Percentiles rank a stretch among this genome's conserved stretches.
Conservation (phyloP, 2,888 invertebrate genomes). For the Marronus borbonicus region DNA sequence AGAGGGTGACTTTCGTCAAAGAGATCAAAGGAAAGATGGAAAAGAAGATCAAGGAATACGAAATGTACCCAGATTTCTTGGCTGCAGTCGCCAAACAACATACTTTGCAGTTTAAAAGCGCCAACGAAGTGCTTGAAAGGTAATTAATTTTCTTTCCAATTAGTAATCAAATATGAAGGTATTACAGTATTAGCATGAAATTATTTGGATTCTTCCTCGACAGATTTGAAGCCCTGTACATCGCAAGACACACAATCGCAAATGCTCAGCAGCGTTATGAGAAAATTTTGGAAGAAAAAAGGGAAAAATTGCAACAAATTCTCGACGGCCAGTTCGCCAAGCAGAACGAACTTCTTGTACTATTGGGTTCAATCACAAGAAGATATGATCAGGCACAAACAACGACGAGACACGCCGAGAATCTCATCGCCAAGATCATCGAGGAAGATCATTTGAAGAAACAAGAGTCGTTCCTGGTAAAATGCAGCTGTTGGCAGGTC, state of each 20-base stretch:
- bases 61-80: constrained; percentile 34
- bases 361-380: neutral
- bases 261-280: neutral
- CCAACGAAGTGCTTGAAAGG: constrained; percentile 11
- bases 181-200: too few relatives aligned
- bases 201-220: neutral
- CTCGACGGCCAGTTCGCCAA: neutral
- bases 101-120: constrained; percentile 33
- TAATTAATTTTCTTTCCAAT: constrained; percentile 9
- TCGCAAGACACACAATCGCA: neutral
- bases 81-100: neutral
- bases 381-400: neutral
- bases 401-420: neutral
- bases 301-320: neutral
- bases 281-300: neutral
- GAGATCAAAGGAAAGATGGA: constrained; percentile 35
- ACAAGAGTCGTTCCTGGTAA: constrained; percentile 3
- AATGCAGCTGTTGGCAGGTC: neutral
- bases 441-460: neutral
- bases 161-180: too few relatives aligned
- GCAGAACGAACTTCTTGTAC: neutral
- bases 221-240: constrained; percentile 15
- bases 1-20: neutral
- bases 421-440: neutral
- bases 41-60: constrained; percentile 26